Evolutionary conservation across 2,888 invertebrate genomes (phyloP), one percentile per base, ranked within the genome.

Genomic region (Myopa testacea): DNA sequence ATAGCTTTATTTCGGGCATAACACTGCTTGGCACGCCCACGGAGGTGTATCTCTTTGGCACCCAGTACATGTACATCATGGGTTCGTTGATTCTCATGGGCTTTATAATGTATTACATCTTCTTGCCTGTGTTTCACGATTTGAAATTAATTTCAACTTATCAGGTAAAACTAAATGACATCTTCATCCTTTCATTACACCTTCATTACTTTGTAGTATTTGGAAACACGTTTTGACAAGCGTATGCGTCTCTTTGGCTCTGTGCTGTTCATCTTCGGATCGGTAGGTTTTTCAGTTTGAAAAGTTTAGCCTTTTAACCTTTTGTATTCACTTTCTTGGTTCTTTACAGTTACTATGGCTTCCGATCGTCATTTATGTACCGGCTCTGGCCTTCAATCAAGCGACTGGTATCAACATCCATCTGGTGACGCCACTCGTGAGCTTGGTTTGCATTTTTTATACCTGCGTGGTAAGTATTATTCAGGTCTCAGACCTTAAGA

Each of bases 391-490:
- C 6, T 94, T 94, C 83, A 94, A 94, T 88, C 93, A 93, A 93
- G 95, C 95, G 4, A 95, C 95, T 5, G 95, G 95, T 14, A 92
- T 94, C 0, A 93, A 94, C 83, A 92, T 95, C 65, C 95, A 95
- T 85, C 91, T 93, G 40, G 91, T 94, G 0, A 94, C 95, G 3
- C 92, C 94, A 1, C 90, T 94, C 26, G 94, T 95, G 4, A 94
- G 95, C 81, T 85, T 93, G 19, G 93, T 95, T 40, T 95, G 95
- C 86, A 95, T 94, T 84, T 94, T 95, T 87, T 95, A 95, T 85
- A 95, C 95, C 0, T 93, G 93, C 78, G 91, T 95, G 89, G 94
- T 94, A 89, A 90, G 92, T 90, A 65, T 52, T 0, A 4, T 19
- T 34, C 14, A 68, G 45, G 37, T 50, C 45, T 38, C 12, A 26